phyloP scores from a whole-genome alignment of 2,888 invertebrate genomes.

The Disparrhopalites patrizii region DNA sequence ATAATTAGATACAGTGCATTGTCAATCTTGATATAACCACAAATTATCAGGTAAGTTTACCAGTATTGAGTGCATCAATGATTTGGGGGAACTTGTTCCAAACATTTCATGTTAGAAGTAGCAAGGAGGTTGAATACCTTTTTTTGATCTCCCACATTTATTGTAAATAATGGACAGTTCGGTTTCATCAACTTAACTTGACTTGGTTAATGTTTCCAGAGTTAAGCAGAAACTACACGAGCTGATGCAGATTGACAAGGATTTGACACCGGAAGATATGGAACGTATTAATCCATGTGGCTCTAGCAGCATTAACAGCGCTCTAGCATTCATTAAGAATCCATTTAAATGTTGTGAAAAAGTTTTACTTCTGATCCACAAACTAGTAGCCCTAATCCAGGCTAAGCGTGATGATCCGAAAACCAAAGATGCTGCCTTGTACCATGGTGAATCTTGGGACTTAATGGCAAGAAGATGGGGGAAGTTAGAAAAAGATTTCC shows the following conservation, averaged over 20 bases:
- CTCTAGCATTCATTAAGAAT: slow-evolving; percentile 92
- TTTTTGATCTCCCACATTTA: too few relatives aligned
- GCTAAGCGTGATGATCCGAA: slow-evolving; percentile 82
- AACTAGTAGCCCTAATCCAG: slow-evolving; percentile 77
- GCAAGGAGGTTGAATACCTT: too few relatives aligned
- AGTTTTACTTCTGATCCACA: slow-evolving; percentile 81
- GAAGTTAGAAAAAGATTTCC: slow-evolving; percentile 97
- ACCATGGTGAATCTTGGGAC: slow-evolving; percentile 95
- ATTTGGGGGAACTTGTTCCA: too few relatives aligned
- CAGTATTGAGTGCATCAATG: neutral
- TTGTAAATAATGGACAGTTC: too few relatives aligned
- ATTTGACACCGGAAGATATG: slow-evolving; percentile 78
- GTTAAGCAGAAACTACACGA: slow-evolving; percentile 93
- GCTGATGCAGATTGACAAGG: slow-evolving; percentile 82
- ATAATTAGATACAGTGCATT: neutral
- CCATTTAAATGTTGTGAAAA: slow-evolving; percentile 89
- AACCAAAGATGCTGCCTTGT: slow-evolving; percentile 87
- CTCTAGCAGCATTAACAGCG: slow-evolving; percentile 85
- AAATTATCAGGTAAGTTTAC: neutral
- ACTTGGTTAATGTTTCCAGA: slow-evolving; percentile 56
- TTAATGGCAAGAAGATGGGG: slow-evolving; percentile 96
- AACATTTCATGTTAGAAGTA: too few relatives aligned
- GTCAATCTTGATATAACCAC: neutral
- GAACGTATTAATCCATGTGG: slow-evolving; percentile 85
- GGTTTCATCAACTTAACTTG: neutral